A percentile compares a stretch with the other conserved stretches of the same genome.
Conservation (phyloP, 1,140 invertebrate genomes). For the Pentalonia nigronervosa region DNA sequence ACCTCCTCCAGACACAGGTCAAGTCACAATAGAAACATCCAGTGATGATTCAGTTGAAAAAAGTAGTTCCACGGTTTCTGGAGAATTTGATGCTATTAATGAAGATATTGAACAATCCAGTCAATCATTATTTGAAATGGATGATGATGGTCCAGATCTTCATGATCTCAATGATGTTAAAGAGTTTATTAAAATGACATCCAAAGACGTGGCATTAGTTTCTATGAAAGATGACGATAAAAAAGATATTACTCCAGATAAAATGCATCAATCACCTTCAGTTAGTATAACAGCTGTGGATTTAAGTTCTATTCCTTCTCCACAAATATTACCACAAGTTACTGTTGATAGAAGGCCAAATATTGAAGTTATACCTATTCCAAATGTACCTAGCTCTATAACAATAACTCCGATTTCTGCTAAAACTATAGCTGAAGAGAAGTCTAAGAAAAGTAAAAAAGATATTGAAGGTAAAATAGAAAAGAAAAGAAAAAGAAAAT, state of each 20-base stretch:
- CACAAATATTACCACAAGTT: constrained; percentile 52
- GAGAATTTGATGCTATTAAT: constrained; percentile 44
- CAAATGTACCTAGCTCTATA: constrained; percentile 77
- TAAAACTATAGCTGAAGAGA: constrained; percentile 70
- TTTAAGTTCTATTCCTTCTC: constrained; percentile 51
- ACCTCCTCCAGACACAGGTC: constrained; percentile 50
- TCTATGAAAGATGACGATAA: constrained; percentile 42
- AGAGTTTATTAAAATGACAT: constrained; percentile 53
- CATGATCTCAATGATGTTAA: constrained; percentile 56
- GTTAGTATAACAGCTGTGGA: constrained; percentile 53
- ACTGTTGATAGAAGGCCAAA: constrained; percentile 44
- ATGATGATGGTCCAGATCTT: constrained; percentile 53
- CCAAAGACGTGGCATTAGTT: constrained; percentile 37
- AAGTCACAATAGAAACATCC: constrained; percentile 26
- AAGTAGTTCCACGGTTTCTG: constrained; percentile 44
- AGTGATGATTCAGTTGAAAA: constrained; percentile 54
- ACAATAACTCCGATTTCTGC: constrained; percentile 79
- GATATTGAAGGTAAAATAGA: constrained; percentile 73
- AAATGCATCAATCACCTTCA: constrained; percentile 44
- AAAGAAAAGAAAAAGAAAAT: constrained; percentile 79
- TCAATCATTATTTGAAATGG: constrained; percentile 47
- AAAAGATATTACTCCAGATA: constrained; percentile 39
- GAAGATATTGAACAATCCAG: constrained; percentile 25
- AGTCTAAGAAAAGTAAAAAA: constrained; percentile 64
- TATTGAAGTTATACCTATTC: constrained; percentile 64